Evolutionary conservation across 2,888 invertebrate species (phyloP).

Genomic region (Drosophila seclusa): DNA sequence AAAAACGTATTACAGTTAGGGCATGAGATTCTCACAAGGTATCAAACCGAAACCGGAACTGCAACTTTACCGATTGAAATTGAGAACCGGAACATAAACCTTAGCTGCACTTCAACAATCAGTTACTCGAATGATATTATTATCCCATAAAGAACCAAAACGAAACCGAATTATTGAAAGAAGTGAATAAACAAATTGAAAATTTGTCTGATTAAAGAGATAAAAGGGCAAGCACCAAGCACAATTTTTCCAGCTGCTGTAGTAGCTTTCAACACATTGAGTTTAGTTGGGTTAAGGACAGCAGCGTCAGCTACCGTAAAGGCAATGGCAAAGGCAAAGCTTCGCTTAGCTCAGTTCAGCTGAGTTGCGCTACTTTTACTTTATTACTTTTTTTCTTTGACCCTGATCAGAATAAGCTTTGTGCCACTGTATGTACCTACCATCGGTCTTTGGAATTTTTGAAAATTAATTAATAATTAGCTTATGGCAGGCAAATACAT

Average conservation of each 20-base stretch:
- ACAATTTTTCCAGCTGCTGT: background rate
- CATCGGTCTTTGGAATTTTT: no score
- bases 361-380: constrained; percentile 29
- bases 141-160: background rate
- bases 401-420: no score
- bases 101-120: background rate
- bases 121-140: background rate
- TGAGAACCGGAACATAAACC: background rate
- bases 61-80: background rate
- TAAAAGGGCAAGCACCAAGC: background rate
- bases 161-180: background rate
- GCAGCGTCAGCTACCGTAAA: constrained; percentile 1
- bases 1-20: background rate
- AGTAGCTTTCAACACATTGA: background rate
- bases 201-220: background rate
- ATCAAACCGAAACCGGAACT: background rate
- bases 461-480: no score
- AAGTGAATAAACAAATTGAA: background rate
- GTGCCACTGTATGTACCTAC: no score
- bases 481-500: no score
- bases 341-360: constrained; percentile 22
- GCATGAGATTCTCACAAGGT: background rate
- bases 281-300: constrained; percentile 3
- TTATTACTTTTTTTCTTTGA: no score
- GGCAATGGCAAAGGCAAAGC: constrained; percentile 3